Evolutionary conservation across 2,113 vertebrate genomes (phyloP).

Genomic region (Gulo gulo): DNA sequence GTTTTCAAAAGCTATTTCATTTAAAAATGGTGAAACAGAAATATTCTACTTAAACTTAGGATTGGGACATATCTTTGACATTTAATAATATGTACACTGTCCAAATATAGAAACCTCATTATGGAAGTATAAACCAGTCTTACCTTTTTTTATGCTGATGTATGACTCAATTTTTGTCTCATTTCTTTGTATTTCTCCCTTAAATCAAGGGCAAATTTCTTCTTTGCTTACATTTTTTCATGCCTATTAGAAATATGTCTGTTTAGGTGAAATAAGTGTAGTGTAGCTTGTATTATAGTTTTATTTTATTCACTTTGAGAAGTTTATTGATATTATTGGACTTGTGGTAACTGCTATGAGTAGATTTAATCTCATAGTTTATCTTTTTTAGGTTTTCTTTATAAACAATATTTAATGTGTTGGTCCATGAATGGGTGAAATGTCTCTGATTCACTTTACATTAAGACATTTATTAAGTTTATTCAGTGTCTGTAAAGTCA

Average conservation of each 20-base stretch:
- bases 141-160: neutral
- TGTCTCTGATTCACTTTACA: neutral
- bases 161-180: neutral
- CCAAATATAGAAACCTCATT: neutral
- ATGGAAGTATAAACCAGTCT: neutral
- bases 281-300: neutral
- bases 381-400: constrained; percentile 46
- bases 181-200: neutral
- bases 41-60: neutral
- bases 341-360: constrained; percentile 23
- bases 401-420: neutral
- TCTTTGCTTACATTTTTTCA: neutral
- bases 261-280: neutral
- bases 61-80: neutral
- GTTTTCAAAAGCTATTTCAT: neutral
- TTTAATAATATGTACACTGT: neutral
- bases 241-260: neutral
- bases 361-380: constrained; percentile 36
- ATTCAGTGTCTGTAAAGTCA: neutral
- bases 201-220: neutral
- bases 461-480: constrained; percentile 21
- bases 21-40: constrained; percentile 1
- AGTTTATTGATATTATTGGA: constrained; percentile 31
- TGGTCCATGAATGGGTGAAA: neutral
- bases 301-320: constrained; percentile 46